phyloP scores from a whole-genome alignment of 2,113 vertebrate species.

The Rattus norvegicus region DNA sequence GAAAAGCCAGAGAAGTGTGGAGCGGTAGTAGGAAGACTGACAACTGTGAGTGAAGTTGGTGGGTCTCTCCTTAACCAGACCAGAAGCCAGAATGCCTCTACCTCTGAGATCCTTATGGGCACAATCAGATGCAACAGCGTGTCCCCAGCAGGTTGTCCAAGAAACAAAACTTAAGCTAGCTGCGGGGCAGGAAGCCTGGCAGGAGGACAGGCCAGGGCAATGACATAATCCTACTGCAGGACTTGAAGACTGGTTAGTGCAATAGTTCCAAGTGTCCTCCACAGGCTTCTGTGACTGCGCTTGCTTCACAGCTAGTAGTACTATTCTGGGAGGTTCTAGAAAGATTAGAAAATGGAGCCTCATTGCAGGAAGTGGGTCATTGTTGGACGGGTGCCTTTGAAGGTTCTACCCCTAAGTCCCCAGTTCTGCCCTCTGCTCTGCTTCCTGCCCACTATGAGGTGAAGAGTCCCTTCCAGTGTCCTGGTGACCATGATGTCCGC shows the following conservation, averaged over 20 bases:
- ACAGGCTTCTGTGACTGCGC: background rate
- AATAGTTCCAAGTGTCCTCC: background rate
- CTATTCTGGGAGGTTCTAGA: background rate
- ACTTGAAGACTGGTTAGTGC: background rate
- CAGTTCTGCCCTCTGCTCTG: background rate
- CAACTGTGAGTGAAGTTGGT: background rate
- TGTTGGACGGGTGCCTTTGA: background rate
- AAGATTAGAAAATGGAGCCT: background rate
- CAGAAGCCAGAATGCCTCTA: background rate
- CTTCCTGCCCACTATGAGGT: background rate
- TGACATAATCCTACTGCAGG: background rate
- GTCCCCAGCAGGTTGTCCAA: background rate
- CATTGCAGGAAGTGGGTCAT: background rate
- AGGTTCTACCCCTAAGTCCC: background rate
- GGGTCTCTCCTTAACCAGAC: background rate
- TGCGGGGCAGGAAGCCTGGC: background rate
- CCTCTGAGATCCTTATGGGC: background rate
- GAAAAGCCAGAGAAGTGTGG: background rate
- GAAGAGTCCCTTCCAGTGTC: background rate
- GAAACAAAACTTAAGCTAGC: background rate
- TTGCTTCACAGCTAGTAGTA: background rate
- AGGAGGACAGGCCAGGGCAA: background rate
- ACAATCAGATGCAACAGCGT: background rate
- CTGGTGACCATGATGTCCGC: background rate
- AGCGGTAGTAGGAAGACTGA: background rate